phyloP scores from a whole-genome alignment of 2,113 vertebrate species.

The Emydura subglobosa region DNA sequence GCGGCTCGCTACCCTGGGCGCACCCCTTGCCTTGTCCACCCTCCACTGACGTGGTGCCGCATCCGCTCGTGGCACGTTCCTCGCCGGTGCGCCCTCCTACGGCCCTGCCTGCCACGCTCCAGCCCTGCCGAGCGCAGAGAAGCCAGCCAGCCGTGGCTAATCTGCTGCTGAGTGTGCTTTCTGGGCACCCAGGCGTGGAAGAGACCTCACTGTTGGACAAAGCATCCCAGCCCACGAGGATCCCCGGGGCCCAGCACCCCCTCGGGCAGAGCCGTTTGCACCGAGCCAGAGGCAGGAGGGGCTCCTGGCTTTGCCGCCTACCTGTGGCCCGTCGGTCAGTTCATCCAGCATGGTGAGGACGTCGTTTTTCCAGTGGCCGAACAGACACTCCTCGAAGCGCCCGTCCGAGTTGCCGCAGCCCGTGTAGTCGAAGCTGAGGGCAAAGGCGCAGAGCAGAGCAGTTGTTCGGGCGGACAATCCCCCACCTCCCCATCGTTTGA shows the following conservation, averaged over 20 bases:
- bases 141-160: no score
- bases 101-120: no score
- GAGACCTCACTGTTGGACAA: not conserved
- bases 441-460: not conserved
- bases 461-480: not conserved
- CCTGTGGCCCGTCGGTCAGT: not conserved
- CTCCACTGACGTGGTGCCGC: no score
- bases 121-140: no score
- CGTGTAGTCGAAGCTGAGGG: not conserved
- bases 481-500: not conserved
- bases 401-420: not conserved
- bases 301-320: not conserved
- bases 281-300: not conserved
- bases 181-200: not conserved
- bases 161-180: not conserved
- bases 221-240: no score
- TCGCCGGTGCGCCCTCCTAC: no score
- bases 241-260: not conserved
- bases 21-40: no score
- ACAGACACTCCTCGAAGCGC: not conserved
- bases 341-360: not conserved
- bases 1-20: no score
- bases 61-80: no score
- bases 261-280: not conserved
- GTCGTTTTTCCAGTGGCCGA: not conserved